phyloP scores from a whole-genome alignment of 2,113 vertebrate species.

The Dicerorhinus sumatrensis region DNA sequence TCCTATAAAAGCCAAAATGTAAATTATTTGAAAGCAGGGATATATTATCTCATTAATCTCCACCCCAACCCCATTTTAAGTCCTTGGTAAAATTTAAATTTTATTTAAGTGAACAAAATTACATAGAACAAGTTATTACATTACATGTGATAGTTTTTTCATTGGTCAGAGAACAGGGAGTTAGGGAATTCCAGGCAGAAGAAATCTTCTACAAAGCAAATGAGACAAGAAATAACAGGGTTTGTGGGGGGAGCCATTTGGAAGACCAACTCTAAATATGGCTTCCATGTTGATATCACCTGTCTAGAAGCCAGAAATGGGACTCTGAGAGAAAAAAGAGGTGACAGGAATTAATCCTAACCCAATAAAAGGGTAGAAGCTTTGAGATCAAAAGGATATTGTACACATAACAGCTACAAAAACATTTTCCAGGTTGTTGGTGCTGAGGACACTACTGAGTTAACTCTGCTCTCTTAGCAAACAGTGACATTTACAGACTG shows the following conservation, averaged over 20 bases:
- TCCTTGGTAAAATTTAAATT: constrained; percentile 29
- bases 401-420: neutral
- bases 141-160: neutral
- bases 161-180: neutral
- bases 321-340: neutral
- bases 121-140: neutral
- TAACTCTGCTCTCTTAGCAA: neutral
- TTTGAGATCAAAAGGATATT: neutral
- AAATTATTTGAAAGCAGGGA: neutral
- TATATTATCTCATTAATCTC: neutral
- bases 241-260: no score
- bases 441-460: neutral
- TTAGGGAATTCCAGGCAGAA: neutral
- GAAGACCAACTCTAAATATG: neutral
- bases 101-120: constrained; percentile 43
- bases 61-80: neutral
- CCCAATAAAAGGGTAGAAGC: neutral
- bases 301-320: neutral
- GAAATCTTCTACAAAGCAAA: neutral
- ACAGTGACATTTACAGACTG: neutral
- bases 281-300: neutral
- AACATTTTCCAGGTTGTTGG: neutral
- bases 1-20: neutral
- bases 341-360: neutral
- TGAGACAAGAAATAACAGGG: neutral